Evolutionary conservation across 1,140 invertebrate species (phyloP).

Genomic region (Ptiloglossa arizonensis): DNA sequence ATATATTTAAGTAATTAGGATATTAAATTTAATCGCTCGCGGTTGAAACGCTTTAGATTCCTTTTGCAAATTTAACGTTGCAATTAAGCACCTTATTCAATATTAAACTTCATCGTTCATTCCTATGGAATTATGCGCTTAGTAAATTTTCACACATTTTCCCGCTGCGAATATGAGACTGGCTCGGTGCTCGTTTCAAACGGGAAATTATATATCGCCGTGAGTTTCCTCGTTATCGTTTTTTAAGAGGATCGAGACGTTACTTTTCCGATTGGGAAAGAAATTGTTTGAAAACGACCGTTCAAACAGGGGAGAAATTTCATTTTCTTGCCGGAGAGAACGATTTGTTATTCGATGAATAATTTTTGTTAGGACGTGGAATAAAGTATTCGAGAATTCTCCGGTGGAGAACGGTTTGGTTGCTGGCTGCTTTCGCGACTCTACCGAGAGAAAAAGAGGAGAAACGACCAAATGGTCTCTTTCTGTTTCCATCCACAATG

Average conservation of each 20-base stretch:
- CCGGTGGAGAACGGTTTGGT: background rate
- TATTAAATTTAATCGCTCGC: background rate
- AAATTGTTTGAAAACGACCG: too few relatives aligned
- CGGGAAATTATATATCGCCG: background rate
- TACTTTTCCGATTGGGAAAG: too few relatives aligned
- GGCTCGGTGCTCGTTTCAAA: too few relatives aligned
- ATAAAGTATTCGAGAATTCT: background rate
- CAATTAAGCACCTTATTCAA: background rate
- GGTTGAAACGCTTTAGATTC: background rate
- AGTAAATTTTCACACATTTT: background rate
- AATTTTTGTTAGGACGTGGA: background rate
- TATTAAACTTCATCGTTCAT: background rate
- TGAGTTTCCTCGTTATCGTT: background rate
- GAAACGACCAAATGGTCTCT: background rate
- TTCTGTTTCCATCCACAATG: background rate
- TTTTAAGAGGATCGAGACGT: too few relatives aligned
- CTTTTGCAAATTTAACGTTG: background rate
- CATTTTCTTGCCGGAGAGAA: too few relatives aligned
- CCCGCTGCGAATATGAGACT: background rate
- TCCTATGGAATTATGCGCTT: background rate
- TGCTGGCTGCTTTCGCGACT: background rate
- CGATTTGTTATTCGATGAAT: background rate
- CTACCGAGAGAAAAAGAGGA: too few relatives aligned
- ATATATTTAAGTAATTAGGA: too few relatives aligned
- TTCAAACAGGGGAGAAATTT: too few relatives aligned